phyloP scores from a whole-genome alignment of 2,888 invertebrate species.

The Synanthedon andrenaeformis region DNA sequence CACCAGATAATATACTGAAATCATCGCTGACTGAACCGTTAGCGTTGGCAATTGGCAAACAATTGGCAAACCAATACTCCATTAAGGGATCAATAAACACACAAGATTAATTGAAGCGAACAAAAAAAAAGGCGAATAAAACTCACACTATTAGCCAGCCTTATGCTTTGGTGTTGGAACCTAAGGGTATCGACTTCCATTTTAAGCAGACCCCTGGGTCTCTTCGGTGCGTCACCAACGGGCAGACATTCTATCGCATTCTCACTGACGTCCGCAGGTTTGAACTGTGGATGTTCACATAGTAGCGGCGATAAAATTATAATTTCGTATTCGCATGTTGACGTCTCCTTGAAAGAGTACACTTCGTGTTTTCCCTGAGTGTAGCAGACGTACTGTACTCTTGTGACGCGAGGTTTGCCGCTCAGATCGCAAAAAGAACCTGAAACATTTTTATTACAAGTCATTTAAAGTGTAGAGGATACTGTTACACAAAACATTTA shows the following conservation, averaged over 20 bases:
- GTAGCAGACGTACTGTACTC: conserved; percentile 90
- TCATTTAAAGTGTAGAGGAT: no score
- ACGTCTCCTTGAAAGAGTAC: conserved; percentile 91
- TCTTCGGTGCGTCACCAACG: conserved; percentile 74
- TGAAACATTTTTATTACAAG: conserved; percentile 16
- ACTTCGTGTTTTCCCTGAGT: conserved; percentile 91
- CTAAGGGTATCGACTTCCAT: conserved; percentile 80
- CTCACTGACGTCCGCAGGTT: conserved; percentile 81
- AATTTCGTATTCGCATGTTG: conserved; percentile 94
- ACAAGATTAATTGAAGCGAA: conserved; percentile 4
- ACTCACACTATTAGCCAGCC: conserved; percentile 39
- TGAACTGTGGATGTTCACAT: conserved; percentile 91
- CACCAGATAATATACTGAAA: no score
- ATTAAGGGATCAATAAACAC: background rate
- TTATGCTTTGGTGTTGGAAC: conserved; percentile 73
- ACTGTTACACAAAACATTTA: no score
- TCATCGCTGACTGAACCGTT: no score
- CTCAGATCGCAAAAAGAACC: conserved; percentile 91
- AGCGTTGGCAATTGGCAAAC: no score
- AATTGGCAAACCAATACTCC: background rate
- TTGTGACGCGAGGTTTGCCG: conserved; percentile 83
- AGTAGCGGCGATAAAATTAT: conserved; percentile 88
- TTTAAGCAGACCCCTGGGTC: conserved; percentile 78
- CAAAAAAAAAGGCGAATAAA: conserved; percentile 6
- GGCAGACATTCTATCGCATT: conserved; percentile 82